Conservation (phyloP, 2,797 vertebrate genomes). For the Danio jaintianensis region DNA sequence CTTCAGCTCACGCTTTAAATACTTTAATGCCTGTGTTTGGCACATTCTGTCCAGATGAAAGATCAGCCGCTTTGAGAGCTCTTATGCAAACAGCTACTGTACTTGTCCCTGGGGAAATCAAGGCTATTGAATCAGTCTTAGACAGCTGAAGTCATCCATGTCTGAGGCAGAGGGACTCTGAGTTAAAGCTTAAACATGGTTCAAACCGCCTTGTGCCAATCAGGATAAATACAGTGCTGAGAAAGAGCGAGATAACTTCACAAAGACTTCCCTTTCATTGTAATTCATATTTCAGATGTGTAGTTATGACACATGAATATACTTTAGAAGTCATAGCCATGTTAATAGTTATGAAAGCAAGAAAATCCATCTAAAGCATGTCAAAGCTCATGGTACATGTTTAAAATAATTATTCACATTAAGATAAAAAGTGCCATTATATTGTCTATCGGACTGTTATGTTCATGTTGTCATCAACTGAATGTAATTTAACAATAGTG, state of each 20-base stretch:
- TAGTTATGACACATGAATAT: background rate
- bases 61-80: constrained; percentile 24
- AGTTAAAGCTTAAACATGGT: constrained; percentile 55
- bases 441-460: too few species aligned
- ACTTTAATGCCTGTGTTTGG: constrained; percentile 4
- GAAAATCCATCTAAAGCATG: background rate
- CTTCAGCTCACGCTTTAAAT: background rate
- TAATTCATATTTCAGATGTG: background rate
- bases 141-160: constrained; percentile 60
- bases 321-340: background rate
- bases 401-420: background rate
- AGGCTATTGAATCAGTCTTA: constrained; percentile 59
- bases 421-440: background rate
- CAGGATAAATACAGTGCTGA: constrained; percentile 51
- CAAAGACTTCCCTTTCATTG: background rate
- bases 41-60: constrained; percentile 38
- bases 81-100: constrained; percentile 47
- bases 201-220: constrained; percentile 48
- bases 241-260: background rate
- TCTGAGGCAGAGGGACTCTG: constrained; percentile 48
- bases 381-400: background rate
- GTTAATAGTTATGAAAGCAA: background rate
- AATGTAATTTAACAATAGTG: too few species aligned
- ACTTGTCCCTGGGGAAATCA: constrained; percentile 59
- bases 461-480: too few species aligned